phyloP scores from a whole-genome alignment of 2,113 vertebrate species.

The Crypturellus undulatus region DNA sequence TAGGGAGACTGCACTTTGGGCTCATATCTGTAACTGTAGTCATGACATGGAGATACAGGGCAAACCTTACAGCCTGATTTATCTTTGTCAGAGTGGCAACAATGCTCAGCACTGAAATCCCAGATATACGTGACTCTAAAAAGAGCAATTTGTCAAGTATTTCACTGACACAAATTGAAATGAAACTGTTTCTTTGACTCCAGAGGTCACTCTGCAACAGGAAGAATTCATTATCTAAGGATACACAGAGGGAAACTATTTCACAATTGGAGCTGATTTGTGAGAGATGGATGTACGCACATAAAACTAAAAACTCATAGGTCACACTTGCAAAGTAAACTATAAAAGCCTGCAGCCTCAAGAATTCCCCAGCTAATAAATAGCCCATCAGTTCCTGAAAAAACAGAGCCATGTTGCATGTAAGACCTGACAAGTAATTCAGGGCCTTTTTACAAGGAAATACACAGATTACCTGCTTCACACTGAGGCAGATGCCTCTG shows the following conservation, averaged over 20 bases:
- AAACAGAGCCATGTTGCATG: neutral
- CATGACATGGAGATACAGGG: constrained; percentile 28
- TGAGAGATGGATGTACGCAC: constrained; percentile 63
- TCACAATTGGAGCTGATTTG: constrained; percentile 71
- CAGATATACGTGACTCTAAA: constrained; percentile 62
- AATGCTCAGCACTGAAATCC: constrained; percentile 54
- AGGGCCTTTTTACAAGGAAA: neutral
- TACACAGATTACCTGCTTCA: neutral
- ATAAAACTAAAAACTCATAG: constrained; percentile 59
- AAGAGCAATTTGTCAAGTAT: constrained; percentile 74
- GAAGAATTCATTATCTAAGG: constrained; percentile 77
- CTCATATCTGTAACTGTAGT: constrained; percentile 34
- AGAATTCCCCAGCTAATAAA: constrained; percentile 3
- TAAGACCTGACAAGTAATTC: neutral
- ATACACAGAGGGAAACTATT: constrained; percentile 69
- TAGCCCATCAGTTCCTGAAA: neutral
- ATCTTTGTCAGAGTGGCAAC: constrained; percentile 69
- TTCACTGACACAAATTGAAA: constrained; percentile 79
- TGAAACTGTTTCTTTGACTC: constrained; percentile 72
- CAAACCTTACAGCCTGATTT: constrained; percentile 54
- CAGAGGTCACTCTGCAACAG: constrained; percentile 78
- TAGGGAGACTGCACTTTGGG: neutral
- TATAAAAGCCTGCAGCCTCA: constrained; percentile 24
- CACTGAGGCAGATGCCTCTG: neutral
- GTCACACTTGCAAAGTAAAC: constrained; percentile 71